Conservation (phyloP, 92 coral and sea anemone species). For the Bergia puertoricense region DNA sequence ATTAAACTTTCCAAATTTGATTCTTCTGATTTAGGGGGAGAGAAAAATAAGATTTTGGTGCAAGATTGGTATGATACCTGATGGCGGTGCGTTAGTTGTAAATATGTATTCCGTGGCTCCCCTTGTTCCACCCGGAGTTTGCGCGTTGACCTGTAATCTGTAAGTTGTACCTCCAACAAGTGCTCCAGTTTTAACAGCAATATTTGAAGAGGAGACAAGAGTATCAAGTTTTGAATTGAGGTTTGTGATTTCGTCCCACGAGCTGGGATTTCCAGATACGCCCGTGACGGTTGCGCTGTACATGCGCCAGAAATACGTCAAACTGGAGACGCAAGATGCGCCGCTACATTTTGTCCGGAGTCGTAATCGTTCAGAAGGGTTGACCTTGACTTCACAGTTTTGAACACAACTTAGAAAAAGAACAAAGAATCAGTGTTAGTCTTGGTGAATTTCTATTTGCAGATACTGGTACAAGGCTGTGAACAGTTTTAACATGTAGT, state of each 20-base stretch:
- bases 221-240: conserved; percentile 45
- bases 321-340: conserved; percentile 37
- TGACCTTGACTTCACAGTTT: conserved; percentile 56
- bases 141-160: conserved; percentile 40
- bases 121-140: conserved; percentile 45
- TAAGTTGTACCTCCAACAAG: conserved; percentile 37
- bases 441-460: background rate
- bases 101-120: conserved; percentile 58
- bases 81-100: conserved; percentile 59
- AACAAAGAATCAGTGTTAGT: background rate
- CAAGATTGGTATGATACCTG: background rate
- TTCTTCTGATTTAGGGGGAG: too few relatives aligned
- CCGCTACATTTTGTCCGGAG: conserved; percentile 49
- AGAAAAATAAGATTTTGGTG: too few relatives aligned
- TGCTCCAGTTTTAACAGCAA: conserved; percentile 34
- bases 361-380: conserved; percentile 65
- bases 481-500: too few relatives aligned
- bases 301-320: conserved; percentile 53
- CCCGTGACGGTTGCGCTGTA: conserved; percentile 12
- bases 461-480: too few relatives aligned
- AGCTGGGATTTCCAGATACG: conserved; percentile 5
- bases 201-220: conserved; percentile 39
- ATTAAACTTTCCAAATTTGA: too few relatives aligned
- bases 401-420: conserved; percentile 54
- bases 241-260: conserved; percentile 38